A percentile compares a stretch with the other conserved stretches of the same genome.
phyloP scores from a whole-genome alignment of 2,797 vertebrate species.

The Crax fasciolata region DNA sequence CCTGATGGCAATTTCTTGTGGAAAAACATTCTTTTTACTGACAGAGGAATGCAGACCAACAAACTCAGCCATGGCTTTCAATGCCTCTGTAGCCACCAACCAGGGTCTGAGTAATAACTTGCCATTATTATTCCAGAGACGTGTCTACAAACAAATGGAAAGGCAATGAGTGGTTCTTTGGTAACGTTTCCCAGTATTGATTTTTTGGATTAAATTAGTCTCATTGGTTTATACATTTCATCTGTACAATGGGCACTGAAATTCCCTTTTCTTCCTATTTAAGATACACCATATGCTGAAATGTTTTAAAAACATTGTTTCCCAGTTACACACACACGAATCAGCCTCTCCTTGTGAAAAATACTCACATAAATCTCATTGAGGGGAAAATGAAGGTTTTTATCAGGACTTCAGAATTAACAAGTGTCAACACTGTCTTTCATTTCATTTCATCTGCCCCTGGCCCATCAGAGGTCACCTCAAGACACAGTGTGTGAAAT shows the following conservation, averaged over 20 bases:
- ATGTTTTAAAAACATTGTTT: not conserved
- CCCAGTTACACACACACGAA: not conserved
- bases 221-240: conserved; percentile 33
- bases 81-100: not conserved
- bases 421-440: not conserved
- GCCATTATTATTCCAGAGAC: conserved; percentile 19
- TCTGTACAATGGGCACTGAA: not conserved
- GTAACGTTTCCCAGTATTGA: conserved; percentile 27
- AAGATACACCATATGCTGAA: not conserved
- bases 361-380: not conserved
- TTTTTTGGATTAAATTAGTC: not conserved
- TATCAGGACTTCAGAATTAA: conserved; percentile 1
- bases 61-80: not conserved
- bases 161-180: not conserved
- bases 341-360: not conserved
- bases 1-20: not conserved
- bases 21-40: not conserved
- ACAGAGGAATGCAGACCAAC: not conserved
- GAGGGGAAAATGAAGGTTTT: not conserved
- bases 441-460: not conserved
- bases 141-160: conserved; percentile 21
- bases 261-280: not conserved
- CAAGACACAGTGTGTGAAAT: not conserved
- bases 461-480: not conserved
- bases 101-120: not conserved